Evolutionary conservation across 2,888 invertebrate genomes (phyloP).

Genomic region (Antheraea yamamai): DNA sequence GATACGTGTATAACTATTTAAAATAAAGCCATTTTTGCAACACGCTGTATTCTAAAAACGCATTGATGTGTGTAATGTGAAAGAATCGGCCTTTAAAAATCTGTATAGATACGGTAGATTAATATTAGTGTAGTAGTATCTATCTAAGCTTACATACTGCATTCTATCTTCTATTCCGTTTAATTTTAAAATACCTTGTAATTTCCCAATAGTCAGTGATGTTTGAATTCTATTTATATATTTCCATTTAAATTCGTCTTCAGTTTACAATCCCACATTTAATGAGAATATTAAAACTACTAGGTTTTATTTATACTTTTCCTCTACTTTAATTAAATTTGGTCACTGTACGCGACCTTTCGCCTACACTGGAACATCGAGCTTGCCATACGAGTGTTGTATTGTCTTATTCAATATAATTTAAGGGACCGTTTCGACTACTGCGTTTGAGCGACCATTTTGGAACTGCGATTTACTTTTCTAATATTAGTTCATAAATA

Average conservation of each 20-base stretch:
- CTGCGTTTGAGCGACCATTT: background rate
- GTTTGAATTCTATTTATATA: background rate
- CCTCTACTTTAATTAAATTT: background rate
- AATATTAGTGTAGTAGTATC: background rate
- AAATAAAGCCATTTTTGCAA: no score
- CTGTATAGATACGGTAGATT: no score
- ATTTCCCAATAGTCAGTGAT: background rate
- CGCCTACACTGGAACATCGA: slow-evolving; percentile 10
- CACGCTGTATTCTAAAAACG: no score
- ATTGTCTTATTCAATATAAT: background rate
- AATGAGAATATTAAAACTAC: background rate
- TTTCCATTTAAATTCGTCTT: background rate
- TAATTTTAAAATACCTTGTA: background rate
- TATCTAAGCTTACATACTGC: background rate
- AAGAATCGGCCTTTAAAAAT: no score
- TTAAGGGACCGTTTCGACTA: background rate
- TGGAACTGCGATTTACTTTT: no score
- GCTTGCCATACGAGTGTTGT: slow-evolving; percentile 2
- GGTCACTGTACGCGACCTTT: slow-evolving; percentile 12
- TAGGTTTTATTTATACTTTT: background rate
- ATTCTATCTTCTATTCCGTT: background rate
- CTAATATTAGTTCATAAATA: no score
- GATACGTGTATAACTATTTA: no score
- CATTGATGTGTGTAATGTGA: no score
- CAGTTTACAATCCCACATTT: background rate